Evolutionary conservation across 2,888 invertebrate genomes (phyloP).

Genomic region (Ditylenchus weischeri): DNA sequence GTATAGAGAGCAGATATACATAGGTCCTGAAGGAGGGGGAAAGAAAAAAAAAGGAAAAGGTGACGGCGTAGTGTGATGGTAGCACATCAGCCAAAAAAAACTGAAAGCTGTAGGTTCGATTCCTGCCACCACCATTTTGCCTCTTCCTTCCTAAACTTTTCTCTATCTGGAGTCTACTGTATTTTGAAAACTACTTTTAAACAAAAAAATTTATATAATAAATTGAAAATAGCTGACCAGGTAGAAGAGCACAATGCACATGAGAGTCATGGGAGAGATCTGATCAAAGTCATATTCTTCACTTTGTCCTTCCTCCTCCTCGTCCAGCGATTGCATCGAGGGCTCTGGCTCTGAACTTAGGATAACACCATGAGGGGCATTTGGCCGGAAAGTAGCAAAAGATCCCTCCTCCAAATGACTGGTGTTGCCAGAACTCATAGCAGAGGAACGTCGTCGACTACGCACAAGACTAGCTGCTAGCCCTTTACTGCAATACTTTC

Average conservation of each 20-base stretch:
- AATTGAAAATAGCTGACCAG: slow-evolving; percentile 15
- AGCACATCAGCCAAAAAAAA: no score
- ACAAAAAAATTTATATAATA: neutral
- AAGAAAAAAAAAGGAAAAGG: no score
- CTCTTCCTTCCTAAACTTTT: no score
- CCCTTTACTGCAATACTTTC: slow-evolving; percentile 21
- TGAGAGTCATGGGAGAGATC: slow-evolving; percentile 33
- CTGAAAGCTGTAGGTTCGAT: no score
- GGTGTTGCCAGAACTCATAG: neutral
- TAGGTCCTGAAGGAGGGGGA: no score
- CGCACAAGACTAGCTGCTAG: neutral
- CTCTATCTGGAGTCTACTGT: no score
- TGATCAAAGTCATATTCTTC: slow-evolving; percentile 2
- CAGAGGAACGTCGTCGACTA: slow-evolving; percentile 1
- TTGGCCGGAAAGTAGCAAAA: neutral
- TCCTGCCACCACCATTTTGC: no score
- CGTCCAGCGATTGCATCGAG: neutral
- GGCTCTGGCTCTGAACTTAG: neutral
- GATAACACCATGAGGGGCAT: neutral
- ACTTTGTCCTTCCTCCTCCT: neutral
- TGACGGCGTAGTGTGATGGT: no score
- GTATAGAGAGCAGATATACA: no score
- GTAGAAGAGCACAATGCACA: slow-evolving; percentile 31
- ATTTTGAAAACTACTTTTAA: no score
- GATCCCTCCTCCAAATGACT: slow-evolving; percentile 3